Evolutionary conservation across 2,888 invertebrate genomes (phyloP), one percentile per base, ranked within the genome.

Genomic region (Leptarthrus brevirostris): DNA sequence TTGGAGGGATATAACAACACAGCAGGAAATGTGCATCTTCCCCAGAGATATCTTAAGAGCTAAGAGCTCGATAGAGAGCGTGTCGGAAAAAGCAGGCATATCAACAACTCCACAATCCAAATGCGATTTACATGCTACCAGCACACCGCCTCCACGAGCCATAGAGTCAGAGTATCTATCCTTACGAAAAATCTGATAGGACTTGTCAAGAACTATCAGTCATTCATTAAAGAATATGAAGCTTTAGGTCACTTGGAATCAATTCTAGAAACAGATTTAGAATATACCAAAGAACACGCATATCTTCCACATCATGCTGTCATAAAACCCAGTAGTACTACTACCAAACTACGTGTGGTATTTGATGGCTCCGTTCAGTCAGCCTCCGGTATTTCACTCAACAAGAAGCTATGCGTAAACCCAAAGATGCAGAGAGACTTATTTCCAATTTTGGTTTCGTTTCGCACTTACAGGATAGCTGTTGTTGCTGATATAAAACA

Each of bases 141-240:
- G n/a, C n/a, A n/a, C n/a, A n/a, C n/a, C n/a, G n/a, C n/a, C n/a
- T n/a, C n/a, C n/a, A n/a, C n/a, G n/a, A n/a, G n/a, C n/a, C n/a
- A n/a, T n/a, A n/a, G n/a, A n/a, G n/a, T n/a, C n/a, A n/a, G n/a
- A n/a, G n/a, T n/a, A n/a, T n/a, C n/a, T n/a, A n/a, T n/a, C n/a
- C n/a, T n/a, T n/a, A n/a, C n/a, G n/a, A n/a, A n/a, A n/a, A n/a
- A n/a, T n/a, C n/a, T n/a, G n/a, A n/a, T n/a, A n/a, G n/a, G n/a
- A n/a, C n/a, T n/a, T n/a, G 61, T 61, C n/a, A 22, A 18, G 2
- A n/a, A n/a, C 5, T 58, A 79, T 44, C 24, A 54, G 10, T 44
- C 72, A 0, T 77, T 79, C 20, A 74, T 80, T 53, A 24, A 75
- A 3, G 78, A 79, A 70, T 79, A 78, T 47, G 6, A 72, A 10